Conservation (phyloP, 1,140 invertebrate species). For the Drosophila tani region DNA sequence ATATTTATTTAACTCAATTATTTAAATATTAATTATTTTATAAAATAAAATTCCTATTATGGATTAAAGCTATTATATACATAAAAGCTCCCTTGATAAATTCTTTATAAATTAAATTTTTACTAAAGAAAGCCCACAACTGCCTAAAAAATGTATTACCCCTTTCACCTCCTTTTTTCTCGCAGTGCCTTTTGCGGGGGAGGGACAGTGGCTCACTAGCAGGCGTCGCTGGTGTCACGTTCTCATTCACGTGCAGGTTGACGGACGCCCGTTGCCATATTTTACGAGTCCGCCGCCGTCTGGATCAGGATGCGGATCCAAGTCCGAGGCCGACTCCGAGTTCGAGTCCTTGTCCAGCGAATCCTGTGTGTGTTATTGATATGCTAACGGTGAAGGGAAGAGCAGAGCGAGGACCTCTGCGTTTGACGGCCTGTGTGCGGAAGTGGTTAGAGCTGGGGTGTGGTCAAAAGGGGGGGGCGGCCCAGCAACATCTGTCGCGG, state of each 20-base stretch:
- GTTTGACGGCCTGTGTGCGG: conserved; percentile 68
- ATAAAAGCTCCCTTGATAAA: too few species aligned
- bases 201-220: conserved; percentile 19
- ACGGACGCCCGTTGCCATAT: conserved; percentile 76
- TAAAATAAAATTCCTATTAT: background rate
- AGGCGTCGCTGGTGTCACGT: conserved; percentile 68
- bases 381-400: conserved; percentile 77
- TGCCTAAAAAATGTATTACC: too few species aligned
- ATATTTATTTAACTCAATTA: too few species aligned
- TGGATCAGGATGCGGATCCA: conserved; percentile 25
- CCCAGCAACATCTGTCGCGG: conserved; percentile 64
- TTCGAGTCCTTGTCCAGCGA: conserved; percentile 3
- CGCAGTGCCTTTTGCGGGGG: background rate
- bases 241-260: conserved; percentile 65
- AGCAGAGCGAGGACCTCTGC: conserved; percentile 45
- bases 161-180: background rate
- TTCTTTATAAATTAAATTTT: too few species aligned
- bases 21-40: too few species aligned
- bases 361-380: conserved; percentile 76
- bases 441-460: conserved; percentile 64
- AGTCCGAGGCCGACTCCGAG: conserved; percentile 8
- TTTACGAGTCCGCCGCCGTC: conserved; percentile 62
- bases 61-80: background rate
- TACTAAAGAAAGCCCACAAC: too few species aligned
- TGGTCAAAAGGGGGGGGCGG: background rate